Evolutionary conservation across 2,888 invertebrate species (phyloP).

Genomic region (Yponomeuta evonymella): DNA sequence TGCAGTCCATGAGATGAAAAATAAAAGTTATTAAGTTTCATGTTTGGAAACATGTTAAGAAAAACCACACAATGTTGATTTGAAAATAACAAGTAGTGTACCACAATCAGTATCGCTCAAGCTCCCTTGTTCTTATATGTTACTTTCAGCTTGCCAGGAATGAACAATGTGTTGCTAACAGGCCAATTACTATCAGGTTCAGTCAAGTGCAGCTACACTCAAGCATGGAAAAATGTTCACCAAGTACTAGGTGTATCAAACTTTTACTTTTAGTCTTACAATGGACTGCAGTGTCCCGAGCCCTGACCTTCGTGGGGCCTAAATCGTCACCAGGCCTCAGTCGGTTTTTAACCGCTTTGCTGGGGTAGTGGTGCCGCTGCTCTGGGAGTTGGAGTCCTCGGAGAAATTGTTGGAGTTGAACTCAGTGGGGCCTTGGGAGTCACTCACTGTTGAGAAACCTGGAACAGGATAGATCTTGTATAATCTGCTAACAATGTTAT

Average conservation of each 20-base stretch:
- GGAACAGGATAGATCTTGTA: slow-evolving; percentile 29
- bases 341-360: slow-evolving; percentile 88
- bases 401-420: slow-evolving; percentile 93
- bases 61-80: too few relatives aligned
- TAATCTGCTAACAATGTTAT: not conserved
- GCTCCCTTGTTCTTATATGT: too few relatives aligned
- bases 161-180: too few relatives aligned
- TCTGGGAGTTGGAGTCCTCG: slow-evolving; percentile 93
- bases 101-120: too few relatives aligned
- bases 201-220: too few relatives aligned
- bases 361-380: slow-evolving; percentile 82
- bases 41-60: too few relatives aligned
- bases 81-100: too few relatives aligned
- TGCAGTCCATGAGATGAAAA: slow-evolving; percentile 21
- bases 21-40: not conserved
- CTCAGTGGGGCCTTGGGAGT: slow-evolving; percentile 91
- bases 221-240: not conserved
- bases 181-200: too few relatives aligned
- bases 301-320: not conserved
- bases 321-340: slow-evolving; percentile 45
- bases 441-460: slow-evolving; percentile 94
- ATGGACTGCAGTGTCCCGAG: not conserved
- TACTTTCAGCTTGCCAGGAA: too few relatives aligned
- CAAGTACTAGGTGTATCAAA: not conserved
- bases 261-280: not conserved